phyloP scores from a whole-genome alignment of 2,113 vertebrate genomes.

The Takifugu bimaculatus region DNA sequence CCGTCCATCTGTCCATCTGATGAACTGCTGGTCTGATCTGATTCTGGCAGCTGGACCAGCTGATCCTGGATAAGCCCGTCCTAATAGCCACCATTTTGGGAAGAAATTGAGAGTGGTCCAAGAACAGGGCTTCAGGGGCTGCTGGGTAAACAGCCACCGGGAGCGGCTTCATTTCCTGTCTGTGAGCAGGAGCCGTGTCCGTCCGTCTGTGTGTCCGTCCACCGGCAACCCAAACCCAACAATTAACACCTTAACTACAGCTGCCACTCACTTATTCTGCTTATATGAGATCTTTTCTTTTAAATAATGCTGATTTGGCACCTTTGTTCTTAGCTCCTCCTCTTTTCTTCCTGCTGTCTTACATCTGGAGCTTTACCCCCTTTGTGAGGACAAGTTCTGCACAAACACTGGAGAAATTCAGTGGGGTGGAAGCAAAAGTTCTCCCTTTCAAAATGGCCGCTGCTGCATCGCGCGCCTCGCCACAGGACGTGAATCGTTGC shows the following conservation, averaged over 20 bases:
- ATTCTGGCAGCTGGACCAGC: slow-evolving; percentile 50
- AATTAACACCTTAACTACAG: too few species aligned
- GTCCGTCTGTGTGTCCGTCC: slow-evolving; percentile 13
- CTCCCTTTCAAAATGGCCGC: slow-evolving; percentile 4
- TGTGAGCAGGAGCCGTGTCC: slow-evolving; percentile 16
- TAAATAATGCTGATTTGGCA: too few species aligned
- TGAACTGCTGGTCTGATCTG: slow-evolving; percentile 23
- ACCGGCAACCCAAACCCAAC: too few species aligned
- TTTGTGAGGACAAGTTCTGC: not conserved
- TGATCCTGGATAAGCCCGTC: slow-evolving; percentile 58
- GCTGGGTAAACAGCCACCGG: slow-evolving; percentile 37
- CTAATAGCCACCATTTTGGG: slow-evolving; percentile 58
- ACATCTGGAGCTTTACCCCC: slow-evolving; percentile 11
- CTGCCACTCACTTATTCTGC: too few species aligned
- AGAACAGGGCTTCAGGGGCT: slow-evolving; percentile 41
- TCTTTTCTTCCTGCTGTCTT: slow-evolving; percentile 2
- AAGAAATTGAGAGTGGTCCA: slow-evolving; percentile 53
- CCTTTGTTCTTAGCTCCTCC: slow-evolving; percentile 1
- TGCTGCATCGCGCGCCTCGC: slow-evolving; percentile 5
- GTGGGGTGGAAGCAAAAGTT: not conserved
- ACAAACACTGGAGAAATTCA: slow-evolving; percentile 12
- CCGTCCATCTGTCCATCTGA: slow-evolving; percentile 36
- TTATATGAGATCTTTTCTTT: too few species aligned
- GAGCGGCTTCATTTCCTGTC: slow-evolving; percentile 49
- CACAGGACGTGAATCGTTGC: not conserved